Percentiles rank a stretch among this genome's conserved stretches.
Conservation (phyloP, 1,140 invertebrate genomes). For the Cataglyphis hispanica region DNA sequence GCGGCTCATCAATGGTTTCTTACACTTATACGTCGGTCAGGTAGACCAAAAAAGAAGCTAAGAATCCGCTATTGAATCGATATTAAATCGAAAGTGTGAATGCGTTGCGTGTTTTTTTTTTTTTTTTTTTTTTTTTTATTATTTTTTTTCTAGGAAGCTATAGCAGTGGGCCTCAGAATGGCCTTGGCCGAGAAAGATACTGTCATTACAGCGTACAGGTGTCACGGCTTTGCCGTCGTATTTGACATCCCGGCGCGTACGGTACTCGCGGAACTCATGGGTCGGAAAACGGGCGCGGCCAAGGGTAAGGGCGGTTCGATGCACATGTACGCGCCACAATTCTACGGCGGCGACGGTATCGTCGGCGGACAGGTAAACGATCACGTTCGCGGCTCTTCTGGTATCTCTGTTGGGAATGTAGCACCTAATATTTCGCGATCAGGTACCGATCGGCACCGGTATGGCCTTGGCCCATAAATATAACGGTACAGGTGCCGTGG, state of each 20-base stretch:
- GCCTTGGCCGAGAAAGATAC: constrained; percentile 59
- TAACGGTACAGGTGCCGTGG: constrained; percentile 65
- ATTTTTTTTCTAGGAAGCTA: constrained; percentile 67
- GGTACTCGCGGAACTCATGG: constrained; percentile 90
- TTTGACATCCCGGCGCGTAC: constrained; percentile 87
- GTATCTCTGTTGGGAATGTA: not conserved
- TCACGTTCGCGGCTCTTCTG: not conserved
- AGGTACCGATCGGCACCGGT: constrained; percentile 80
- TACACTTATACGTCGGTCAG: constrained; percentile 93
- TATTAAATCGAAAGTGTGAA: not conserved
- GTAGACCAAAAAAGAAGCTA: constrained; percentile 73
- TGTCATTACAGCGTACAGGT: constrained; percentile 89
- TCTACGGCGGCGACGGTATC: constrained; percentile 93
- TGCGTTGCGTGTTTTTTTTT: not conserved
- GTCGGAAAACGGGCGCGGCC: constrained; percentile 88
- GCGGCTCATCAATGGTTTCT: constrained; percentile 92
- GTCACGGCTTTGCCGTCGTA: constrained; percentile 90
- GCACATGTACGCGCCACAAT: constrained; percentile 89
- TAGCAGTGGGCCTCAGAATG: constrained; percentile 67
- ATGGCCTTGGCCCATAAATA: constrained; percentile 77
- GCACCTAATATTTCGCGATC: not conserved
- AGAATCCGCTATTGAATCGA: not conserved
- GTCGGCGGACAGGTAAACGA: constrained; percentile 87
- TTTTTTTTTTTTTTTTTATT: too few relatives aligned
- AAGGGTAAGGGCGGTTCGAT: constrained; percentile 91